phyloP scores from a whole-genome alignment of 2,797 vertebrate species.

The Amphiprion clarkii region DNA sequence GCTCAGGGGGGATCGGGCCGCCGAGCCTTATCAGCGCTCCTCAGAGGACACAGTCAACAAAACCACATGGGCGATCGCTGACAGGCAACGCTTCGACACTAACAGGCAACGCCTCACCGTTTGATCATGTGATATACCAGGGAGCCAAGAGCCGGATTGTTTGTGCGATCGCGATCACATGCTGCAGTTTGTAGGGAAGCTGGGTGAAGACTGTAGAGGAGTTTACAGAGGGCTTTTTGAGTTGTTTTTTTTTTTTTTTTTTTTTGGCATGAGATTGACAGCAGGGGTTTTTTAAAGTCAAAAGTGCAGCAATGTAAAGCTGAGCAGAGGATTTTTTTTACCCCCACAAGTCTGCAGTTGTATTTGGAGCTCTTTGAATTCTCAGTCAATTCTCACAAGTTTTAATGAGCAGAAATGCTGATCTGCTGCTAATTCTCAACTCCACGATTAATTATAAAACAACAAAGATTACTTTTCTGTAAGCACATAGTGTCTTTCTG shows the following conservation, averaged over 20 bases:
- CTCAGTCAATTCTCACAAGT: not conserved
- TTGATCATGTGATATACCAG: slow-evolving; percentile 61
- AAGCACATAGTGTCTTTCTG: no score
- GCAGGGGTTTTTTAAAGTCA: slow-evolving; percentile 1
- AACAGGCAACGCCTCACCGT: slow-evolving; percentile 61
- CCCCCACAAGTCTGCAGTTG: not conserved
- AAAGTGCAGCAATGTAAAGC: no score
- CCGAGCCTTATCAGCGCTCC: slow-evolving; percentile 76
- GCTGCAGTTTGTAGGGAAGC: slow-evolving; percentile 62
- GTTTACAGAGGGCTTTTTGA: slow-evolving; percentile 14
- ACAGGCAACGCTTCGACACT: slow-evolving; percentile 56
- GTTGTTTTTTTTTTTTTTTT: not conserved
- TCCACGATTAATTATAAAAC: no score
- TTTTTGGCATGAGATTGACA: slow-evolving; percentile 31
- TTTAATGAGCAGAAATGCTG: not conserved
- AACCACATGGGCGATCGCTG: slow-evolving; percentile 70
- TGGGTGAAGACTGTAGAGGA: slow-evolving; percentile 45
- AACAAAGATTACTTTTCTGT: no score
- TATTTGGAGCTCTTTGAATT: not conserved
- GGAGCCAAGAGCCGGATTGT: slow-evolving; percentile 36
- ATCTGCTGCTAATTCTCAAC: not conserved
- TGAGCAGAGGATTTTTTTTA: no score
- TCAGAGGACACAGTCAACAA: slow-evolving; percentile 66
- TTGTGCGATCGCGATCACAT: slow-evolving; percentile 51
- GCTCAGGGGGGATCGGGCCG: slow-evolving; percentile 56